Evolutionary conservation across 2,888 invertebrate genomes (phyloP).

Genomic region (Thelaira solivaga): DNA sequence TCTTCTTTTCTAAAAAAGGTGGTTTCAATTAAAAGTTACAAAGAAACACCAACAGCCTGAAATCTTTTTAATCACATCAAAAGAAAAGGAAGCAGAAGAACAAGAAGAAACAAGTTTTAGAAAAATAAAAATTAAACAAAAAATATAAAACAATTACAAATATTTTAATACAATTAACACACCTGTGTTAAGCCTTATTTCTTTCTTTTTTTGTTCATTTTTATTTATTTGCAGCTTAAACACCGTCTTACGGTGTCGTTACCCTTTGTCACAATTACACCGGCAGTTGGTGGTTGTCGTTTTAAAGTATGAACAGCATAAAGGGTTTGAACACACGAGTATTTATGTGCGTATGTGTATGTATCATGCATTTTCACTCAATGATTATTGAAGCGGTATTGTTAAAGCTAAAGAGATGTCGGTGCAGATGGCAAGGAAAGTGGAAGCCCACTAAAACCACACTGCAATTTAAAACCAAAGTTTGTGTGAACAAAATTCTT

Average conservation of each 20-base stretch:
- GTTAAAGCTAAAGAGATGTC: background rate
- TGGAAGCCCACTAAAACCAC: conserved; percentile 42
- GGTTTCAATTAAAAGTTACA: conserved; percentile 17
- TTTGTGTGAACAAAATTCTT: background rate
- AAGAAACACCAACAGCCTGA: background rate
- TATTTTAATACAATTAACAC: conserved; percentile 76
- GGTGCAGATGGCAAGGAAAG: background rate
- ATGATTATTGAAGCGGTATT: conserved; percentile 27
- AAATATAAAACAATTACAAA: conserved; percentile 73
- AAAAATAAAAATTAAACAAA: too few species aligned
- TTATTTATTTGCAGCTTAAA: conserved; percentile 6
- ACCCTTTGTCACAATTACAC: conserved; percentile 30
- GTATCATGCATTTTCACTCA: background rate
- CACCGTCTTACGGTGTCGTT: conserved; percentile 7
- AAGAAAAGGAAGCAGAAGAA: background rate
- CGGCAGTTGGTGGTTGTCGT: background rate
- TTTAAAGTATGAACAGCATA: background rate
- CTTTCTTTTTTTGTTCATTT: too few species aligned
- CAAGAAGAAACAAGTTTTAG: background rate
- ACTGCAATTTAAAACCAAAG: conserved; percentile 49
- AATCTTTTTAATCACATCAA: background rate
- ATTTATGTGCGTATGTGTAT: too few species aligned
- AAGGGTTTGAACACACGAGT: too few species aligned
- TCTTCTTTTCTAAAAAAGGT: background rate
- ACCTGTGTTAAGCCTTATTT: conserved; percentile 64